phyloP scores from a whole-genome alignment of 2,113 vertebrate genomes.

The Eonycteris spelaea region DNA sequence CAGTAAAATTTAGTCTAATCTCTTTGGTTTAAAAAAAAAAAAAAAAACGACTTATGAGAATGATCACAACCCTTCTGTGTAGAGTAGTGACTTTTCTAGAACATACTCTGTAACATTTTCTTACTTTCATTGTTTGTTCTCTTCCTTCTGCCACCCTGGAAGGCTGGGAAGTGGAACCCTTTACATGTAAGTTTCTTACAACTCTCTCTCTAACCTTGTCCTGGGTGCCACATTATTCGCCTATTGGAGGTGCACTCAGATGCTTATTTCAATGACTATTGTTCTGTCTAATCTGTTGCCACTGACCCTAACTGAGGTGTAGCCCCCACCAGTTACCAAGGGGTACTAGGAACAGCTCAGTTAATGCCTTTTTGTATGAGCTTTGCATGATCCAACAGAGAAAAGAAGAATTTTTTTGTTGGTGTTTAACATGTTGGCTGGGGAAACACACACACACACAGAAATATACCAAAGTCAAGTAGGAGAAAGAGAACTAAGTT shows the following conservation, averaged over 20 bases:
- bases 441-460: not conserved
- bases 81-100: conserved; percentile 63
- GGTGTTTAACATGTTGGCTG: not conserved
- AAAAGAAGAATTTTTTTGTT: not conserved
- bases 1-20: conserved; percentile 31
- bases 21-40: not conserved
- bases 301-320: not conserved
- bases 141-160: conserved; percentile 82
- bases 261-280: not conserved
- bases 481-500: not conserved
- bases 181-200: conserved; percentile 92
- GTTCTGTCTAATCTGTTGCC: not conserved
- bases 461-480: not conserved
- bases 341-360: not conserved
- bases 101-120: conserved; percentile 69
- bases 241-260: not conserved
- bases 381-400: not conserved
- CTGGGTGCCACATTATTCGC: not conserved
- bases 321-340: not conserved
- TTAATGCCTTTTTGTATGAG: not conserved
- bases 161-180: conserved; percentile 98
- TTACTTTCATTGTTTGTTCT: conserved; percentile 82
- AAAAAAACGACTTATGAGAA: not conserved
- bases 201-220: not conserved
- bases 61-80: conserved; percentile 42